Conservation (phyloP, 2,113 vertebrate species). For the Rhipidura dahli region DNA sequence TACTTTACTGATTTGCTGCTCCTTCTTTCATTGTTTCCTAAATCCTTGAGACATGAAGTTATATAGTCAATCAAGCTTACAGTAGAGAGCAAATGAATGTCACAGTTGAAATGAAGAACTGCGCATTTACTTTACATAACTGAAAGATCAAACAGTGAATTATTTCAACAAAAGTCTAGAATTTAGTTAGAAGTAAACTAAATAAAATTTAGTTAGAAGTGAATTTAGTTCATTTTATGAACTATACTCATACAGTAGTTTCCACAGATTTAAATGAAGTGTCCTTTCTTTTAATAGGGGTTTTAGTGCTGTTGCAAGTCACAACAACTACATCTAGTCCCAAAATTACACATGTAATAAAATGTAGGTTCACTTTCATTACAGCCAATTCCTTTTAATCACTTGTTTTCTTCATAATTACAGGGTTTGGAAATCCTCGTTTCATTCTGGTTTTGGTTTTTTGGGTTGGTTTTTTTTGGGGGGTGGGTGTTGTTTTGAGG, state of each 20-base stretch:
- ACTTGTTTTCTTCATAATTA: neutral
- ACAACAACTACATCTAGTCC: neutral
- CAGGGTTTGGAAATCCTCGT: neutral
- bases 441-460: neutral
- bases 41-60: neutral
- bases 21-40: neutral
- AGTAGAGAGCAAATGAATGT: neutral
- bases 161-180: neutral
- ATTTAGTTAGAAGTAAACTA: neutral
- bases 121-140: neutral
- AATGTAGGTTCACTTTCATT: neutral
- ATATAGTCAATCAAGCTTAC: neutral
- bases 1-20: neutral
- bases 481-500: fast-evolving
- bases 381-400: neutral
- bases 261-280: neutral
- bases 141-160: neutral
- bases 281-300: neutral
- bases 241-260: neutral
- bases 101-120: neutral
- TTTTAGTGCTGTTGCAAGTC: neutral
- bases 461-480: too few relatives aligned
- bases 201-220: neutral
- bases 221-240: neutral
- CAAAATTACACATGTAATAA: neutral